Percentiles rank a stretch among this genome's conserved stretches.
Evolutionary conservation across 2,888 invertebrate species (phyloP).

Genomic region (Hedychridium roseum): DNA sequence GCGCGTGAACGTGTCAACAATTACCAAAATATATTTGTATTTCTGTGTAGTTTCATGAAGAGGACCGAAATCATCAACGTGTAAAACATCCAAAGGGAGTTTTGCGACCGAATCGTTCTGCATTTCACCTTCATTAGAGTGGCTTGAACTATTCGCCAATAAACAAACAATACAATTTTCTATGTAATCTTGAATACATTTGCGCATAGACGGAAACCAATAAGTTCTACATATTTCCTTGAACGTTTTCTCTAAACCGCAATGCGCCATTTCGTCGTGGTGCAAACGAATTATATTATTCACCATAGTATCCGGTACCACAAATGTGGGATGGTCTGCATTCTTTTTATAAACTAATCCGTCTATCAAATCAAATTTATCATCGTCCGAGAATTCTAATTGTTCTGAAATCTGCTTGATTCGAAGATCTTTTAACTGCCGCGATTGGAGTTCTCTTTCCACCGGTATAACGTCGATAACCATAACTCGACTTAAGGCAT

Average conservation of each 20-base stretch:
- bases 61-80: constrained; percentile 17
- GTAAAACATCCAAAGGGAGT: constrained; percentile 10
- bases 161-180: constrained; percentile 18
- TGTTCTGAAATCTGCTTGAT: not conserved
- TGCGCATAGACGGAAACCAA: constrained; percentile 17
- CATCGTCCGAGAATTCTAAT: not conserved
- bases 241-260: constrained; percentile 15
- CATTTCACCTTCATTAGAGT: constrained; percentile 11
- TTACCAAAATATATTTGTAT: constrained; percentile 8
- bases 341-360: not conserved
- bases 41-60: constrained; percentile 7
- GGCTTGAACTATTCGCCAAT: constrained; percentile 8
- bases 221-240: constrained; percentile 6
- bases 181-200: constrained; percentile 16
- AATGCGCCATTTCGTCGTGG: constrained; percentile 11
- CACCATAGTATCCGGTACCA: constrained; percentile 9
- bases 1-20: constrained; percentile 7
- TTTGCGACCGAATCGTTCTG: constrained; percentile 2
- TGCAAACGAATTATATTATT: constrained; percentile 3
- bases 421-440: not conserved
- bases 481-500: constrained; percentile 6
- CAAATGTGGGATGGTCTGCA: not conserved
- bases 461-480: not conserved
- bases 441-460: not conserved
- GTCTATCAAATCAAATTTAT: constrained; percentile 1